phyloP scores from a whole-genome alignment of 1,140 invertebrate species.

The Papilio polytes region DNA sequence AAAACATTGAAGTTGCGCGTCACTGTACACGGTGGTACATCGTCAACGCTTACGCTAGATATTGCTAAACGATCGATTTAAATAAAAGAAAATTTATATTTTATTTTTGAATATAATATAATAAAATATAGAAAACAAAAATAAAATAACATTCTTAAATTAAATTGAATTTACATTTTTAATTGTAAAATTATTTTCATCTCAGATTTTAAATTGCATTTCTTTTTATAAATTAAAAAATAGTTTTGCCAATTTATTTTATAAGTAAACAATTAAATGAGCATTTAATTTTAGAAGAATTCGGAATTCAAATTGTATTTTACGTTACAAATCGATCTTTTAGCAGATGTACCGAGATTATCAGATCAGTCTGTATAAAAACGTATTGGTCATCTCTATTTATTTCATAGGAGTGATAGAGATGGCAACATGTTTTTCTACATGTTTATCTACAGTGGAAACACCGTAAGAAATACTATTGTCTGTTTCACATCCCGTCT shows the following conservation, averaged over 20 bases:
- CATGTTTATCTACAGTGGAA: background rate
- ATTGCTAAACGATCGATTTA: slow-evolving; percentile 4
- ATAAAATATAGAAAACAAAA: too few species aligned
- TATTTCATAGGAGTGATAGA: background rate
- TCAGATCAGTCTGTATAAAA: too few species aligned
- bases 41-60: background rate
- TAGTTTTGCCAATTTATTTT: background rate
- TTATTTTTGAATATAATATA: background rate
- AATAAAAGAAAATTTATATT: background rate
- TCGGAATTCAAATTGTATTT: background rate
- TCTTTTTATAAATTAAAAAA: background rate
- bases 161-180: too few species aligned
- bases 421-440: background rate
- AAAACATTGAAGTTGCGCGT: background rate
- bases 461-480: background rate
- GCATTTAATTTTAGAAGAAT: background rate
- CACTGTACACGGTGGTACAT: background rate
- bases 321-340: background rate
- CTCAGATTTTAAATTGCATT: background rate
- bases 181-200: too few species aligned
- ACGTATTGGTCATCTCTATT: background rate
- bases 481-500: background rate
- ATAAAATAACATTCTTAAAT: too few species aligned
- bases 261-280: background rate
- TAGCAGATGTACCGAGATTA: background rate